These are phyloP conservation scores for Cyprinodon brontotheroides DNA, from an alignment of 2,113 vertebrate species.

Conservation along the genomic window DNA sequence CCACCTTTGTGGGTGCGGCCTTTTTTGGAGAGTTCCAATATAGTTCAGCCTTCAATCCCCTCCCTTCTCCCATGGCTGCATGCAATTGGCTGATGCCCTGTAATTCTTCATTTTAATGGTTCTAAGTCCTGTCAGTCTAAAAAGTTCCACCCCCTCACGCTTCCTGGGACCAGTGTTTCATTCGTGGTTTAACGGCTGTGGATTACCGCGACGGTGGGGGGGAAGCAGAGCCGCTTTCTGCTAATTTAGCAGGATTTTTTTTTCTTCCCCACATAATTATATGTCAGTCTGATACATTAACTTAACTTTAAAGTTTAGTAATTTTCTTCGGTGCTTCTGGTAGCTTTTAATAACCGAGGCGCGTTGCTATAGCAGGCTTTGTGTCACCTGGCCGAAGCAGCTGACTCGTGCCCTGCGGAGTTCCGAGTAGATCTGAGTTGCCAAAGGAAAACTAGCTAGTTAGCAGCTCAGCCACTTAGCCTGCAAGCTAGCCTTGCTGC, in stretches of 20 bases:
- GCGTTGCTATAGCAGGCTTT: conserved; percentile 18
- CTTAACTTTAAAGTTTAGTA: neutral
- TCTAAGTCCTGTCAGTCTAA: conserved; percentile 20
- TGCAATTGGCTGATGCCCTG: conserved; percentile 27
- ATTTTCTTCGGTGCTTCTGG: neutral
- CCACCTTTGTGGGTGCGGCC: conserved; percentile 49
- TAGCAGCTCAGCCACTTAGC: conserved; percentile 50
- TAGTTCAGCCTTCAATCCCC: conserved; percentile 13
- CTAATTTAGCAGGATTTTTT: conserved; percentile 4
- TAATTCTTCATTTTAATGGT: neutral
- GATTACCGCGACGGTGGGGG: conserved; percentile 40
- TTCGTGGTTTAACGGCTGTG: conserved; percentile 31
- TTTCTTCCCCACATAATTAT: neutral
- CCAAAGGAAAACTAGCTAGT: conserved; percentile 42
- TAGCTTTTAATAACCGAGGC: neutral
- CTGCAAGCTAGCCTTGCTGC: conserved; percentile 41
- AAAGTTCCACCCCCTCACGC: conserved; percentile 48
- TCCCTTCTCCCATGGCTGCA: neutral
- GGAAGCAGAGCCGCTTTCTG: conserved; percentile 18
- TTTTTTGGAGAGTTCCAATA: conserved; percentile 12
- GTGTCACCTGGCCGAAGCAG: conserved; percentile 22
- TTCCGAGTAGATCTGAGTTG: conserved; percentile 33
- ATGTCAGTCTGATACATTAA: neutral
- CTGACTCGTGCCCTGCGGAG: conserved; percentile 24
- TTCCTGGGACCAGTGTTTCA: conserved; percentile 34